phyloP scores from a whole-genome alignment of 2,888 invertebrate species.

The Andrena flavipes region DNA sequence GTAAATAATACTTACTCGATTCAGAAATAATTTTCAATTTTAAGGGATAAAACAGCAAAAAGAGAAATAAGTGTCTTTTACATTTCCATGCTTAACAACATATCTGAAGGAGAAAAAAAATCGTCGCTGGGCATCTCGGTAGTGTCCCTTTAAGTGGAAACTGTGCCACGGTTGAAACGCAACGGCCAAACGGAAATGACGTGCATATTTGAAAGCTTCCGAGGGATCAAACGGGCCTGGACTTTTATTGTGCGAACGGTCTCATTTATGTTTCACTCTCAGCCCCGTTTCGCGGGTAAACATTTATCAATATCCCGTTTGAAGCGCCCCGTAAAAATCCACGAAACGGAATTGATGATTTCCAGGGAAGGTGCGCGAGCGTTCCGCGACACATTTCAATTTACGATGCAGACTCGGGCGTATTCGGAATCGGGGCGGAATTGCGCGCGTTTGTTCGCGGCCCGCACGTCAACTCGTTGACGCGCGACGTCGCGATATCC shows the following conservation, averaged over 20 bases:
- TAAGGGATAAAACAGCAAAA: no score
- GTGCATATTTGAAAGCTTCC: not conserved
- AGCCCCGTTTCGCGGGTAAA: not conserved
- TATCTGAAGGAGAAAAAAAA: no score
- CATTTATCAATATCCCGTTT: not conserved
- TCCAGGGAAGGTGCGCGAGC: not conserved
- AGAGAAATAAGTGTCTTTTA: no score
- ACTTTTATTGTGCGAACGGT: slow-evolving; percentile 4
- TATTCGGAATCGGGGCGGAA: slow-evolving; percentile 22
- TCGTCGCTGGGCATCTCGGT: no score
- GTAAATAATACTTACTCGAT: no score
- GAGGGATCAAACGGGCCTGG: not conserved
- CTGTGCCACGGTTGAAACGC: not conserved
- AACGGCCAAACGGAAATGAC: not conserved
- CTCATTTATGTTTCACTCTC: not conserved
- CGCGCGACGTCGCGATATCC: slow-evolving; percentile 20
- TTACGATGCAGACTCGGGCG: not conserved
- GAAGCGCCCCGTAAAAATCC: not conserved
- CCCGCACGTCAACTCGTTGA: not conserved
- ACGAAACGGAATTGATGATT: not conserved
- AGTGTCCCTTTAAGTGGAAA: not conserved
- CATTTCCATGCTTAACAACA: no score
- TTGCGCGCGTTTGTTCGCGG: slow-evolving; percentile 23
- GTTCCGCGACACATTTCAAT: slow-evolving; percentile 18
- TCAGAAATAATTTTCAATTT: no score